Evolutionary conservation across 2,888 invertebrate genomes (phyloP), one percentile per base, ranked within the genome.

Genomic region (Melinaea menophilus): DNA sequence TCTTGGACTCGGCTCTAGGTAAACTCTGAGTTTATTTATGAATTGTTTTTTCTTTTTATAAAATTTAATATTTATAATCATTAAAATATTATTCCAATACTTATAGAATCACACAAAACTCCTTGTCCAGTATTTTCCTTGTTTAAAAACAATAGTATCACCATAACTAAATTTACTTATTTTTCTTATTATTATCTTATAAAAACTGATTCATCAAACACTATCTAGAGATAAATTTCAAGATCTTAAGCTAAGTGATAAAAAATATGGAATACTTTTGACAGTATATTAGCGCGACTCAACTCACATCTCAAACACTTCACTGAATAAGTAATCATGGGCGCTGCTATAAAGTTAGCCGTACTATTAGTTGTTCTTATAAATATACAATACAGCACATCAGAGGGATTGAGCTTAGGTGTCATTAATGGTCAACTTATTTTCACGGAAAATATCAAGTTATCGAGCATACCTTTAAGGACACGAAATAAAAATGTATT

Each of bases 401-500:
- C 74, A 3, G 72, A 75, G 0, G 80, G 84, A 60, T 66, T 90
- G 9, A 75, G 79, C 64, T 66, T 88, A 0, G 90, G 90, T 0
- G 75, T 73, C 0, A 76, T 77, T 0, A 86, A 84, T 31, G 75
- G 69, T 4, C 64, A 68, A 47, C 56, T 89, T 55, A 81, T 73
- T 0, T 79, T 82, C 48, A 70, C 77, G 5, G 87, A 89, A 55
- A 72, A 72, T 31, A 84, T 90, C 4, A 80, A 81, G n/a, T 62
- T 88, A 5, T 73, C 77, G 0, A 68, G 80, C 0, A 68, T 88
- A 7, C 88, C 86, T 0, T 47, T 87, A 0, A 79, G 64, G 3
- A 73, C 70, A 0, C 78, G 90, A 61, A 77, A 76, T 1, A 88
- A 90, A 63, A 88, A 84, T 67, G 85, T 89, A 0, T 90, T 87